A percentile compares a stretch with the other conserved stretches of the same genome.
Evolutionary conservation across 2,888 invertebrate species (phyloP).

Genomic region (Pomacea canaliculata): DNA sequence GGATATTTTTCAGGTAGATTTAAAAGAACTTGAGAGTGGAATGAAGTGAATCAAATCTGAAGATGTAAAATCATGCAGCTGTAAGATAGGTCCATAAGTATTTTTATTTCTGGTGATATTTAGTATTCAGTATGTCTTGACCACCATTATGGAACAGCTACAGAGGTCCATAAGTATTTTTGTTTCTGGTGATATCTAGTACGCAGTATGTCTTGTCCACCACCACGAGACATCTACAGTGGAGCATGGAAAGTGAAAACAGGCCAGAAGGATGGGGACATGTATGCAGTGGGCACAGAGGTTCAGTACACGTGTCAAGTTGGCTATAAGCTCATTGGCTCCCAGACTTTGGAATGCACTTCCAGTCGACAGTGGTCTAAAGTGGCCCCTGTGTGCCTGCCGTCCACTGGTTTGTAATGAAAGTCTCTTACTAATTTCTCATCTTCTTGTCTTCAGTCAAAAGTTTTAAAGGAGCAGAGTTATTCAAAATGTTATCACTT

Average conservation of each 20-base stretch:
- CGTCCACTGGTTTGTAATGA: slow-evolving; percentile 27
- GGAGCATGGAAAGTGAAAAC: slow-evolving; percentile 42
- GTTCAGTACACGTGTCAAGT: slow-evolving; percentile 84
- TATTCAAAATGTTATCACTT: no score
- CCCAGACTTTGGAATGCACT: slow-evolving; percentile 81
- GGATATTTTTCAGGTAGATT: no score
- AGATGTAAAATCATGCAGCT: no score
- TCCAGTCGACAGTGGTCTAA: slow-evolving; percentile 36
- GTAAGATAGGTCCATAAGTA: no score
- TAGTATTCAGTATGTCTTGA: slow-evolving; percentile 4
- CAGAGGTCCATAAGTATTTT: slow-evolving; percentile 40
- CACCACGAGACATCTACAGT: slow-evolving; percentile 42
- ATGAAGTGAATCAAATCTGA: no score
- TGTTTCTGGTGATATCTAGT: not conserved
- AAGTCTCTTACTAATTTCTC: not conserved
- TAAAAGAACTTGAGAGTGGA: no score
- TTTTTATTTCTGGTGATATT: not conserved
- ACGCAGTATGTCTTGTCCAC: slow-evolving; percentile 11
- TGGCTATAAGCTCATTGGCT: slow-evolving; percentile 84
- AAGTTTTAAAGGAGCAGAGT: no score
- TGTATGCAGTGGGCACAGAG: slow-evolving; percentile 55
- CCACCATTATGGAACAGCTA: slow-evolving; percentile 39
- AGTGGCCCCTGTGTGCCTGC: slow-evolving; percentile 35
- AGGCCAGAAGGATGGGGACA: slow-evolving; percentile 23
- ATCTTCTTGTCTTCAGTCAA: no score